These are phyloP conservation scores for Litocranius walleri DNA, from an alignment of 2,113 vertebrate species.

Conservation along the genomic window DNA sequence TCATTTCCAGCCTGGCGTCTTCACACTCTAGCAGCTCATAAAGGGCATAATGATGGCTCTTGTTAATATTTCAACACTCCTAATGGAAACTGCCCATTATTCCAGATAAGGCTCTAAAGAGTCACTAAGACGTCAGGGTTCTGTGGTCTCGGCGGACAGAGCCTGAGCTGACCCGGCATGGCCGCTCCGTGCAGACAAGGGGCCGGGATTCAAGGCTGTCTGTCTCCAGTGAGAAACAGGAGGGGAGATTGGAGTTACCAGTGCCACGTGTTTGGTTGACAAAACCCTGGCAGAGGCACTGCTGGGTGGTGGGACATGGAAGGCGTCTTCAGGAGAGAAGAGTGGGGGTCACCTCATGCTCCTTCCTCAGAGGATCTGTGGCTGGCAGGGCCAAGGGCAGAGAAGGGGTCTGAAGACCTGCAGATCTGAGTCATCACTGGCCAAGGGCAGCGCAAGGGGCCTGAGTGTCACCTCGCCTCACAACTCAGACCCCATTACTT, in stretches of 20 bases:
- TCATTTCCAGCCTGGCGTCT: conserved; percentile 16
- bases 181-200: not conserved
- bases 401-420: not conserved
- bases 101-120: not conserved
- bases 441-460: not conserved
- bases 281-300: not conserved
- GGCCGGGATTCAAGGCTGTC: not conserved
- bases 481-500: not conserved
- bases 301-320: not conserved
- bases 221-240: not conserved
- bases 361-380: not conserved
- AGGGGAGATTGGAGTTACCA: too few species aligned
- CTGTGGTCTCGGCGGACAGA: not conserved
- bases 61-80: conserved; percentile 50
- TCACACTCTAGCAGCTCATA: not conserved
- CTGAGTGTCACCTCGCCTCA: not conserved
- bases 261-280: not conserved
- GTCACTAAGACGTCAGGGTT: not conserved
- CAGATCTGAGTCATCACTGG: not conserved
- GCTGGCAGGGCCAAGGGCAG: not conserved
- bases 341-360: too few species aligned
- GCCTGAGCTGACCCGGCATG: not conserved
- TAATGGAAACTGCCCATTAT: conserved; percentile 51
- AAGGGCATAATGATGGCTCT: not conserved
- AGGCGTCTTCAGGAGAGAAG: not conserved